Evolutionary conservation across 2,888 invertebrate genomes (phyloP), one percentile per base, ranked within the genome.

Genomic region (Crossocerus cetratus): DNA sequence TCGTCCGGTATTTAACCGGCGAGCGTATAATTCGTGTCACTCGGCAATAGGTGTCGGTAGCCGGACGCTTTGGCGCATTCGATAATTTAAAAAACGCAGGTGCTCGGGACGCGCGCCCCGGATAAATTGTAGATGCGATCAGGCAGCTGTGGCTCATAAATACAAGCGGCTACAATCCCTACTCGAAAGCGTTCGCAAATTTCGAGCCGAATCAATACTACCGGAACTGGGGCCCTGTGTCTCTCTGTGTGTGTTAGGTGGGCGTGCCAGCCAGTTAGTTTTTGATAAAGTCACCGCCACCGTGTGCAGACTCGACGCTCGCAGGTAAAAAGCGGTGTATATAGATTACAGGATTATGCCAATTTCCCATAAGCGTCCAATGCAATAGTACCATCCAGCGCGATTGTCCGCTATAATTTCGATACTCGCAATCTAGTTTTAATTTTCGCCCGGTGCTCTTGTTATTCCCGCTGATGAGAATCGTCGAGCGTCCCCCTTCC

Each of bases 111-210:
- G 70, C 61, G 58, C 45, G 70, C 45, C 0, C 61, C 61, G 75
- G 32, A 32, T 75, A 75, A 76, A 76, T 76, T 68, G 76, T 68
- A 75, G 71, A 75, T 45, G 65, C 71, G 71, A 75, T 75, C 71
- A 54, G 76, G 75, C 76, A 76, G 76, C 76, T 76, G 76, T 56
- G 76, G 71, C 67, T 72, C 76, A 65, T 76, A 76, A 76, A 76
- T 76, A 76, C 62, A 65, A 71, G 62, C 54, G 65, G 75, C 58
- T 75, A 75, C 76, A 75, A 76, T 75, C 69, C 66, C 32, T 65
- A 72, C 54, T 70, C 57, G 60, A 60, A 23, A 57, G 32, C 45
- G 69, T 45, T 53, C 67, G 65, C 75, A 54, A 65, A 65, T 60
- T 63, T 32, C 32, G 32, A 32, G 57, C 21, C 22, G 45, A 67